Evolutionary conservation across 2,797 vertebrate genomes (phyloP), one percentile per base, ranked within the genome.

Genomic region (Rhynchonycteris naso): DNA sequence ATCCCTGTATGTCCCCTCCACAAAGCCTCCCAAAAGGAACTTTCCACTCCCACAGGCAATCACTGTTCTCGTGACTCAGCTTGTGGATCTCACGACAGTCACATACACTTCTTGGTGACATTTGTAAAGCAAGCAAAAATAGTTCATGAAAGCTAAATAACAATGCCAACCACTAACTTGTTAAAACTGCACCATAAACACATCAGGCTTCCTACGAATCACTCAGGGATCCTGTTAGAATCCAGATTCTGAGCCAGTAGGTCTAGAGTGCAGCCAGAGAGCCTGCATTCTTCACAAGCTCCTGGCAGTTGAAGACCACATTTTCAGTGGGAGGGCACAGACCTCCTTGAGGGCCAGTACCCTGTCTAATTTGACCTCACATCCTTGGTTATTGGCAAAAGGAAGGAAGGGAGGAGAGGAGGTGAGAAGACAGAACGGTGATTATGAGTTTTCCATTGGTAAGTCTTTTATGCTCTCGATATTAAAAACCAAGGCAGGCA

Each of bases 301-400:
- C n/a, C 19, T 0, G 35, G 35, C 13, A 7, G 19, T 22, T 0
- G 5, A 16, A 2, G 35, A 12, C 26, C 30, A 43, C 22, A 1
- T 1, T 80, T 65, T 58, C 59, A 10, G 10, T 18, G 50, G 28
- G n/a, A 35, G 65, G n/a, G 4, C 12, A 2, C 4, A 13, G 33
- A 43, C 4, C 68, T 59, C 68, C 58, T 18, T 5, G 24, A 43
- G 47, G 28, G 47, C 12, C 28, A 4, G 16, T 11, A 4, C 5
- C n/a, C 1, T 8, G 12, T 38, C 87, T 12, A 15, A 74, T 22
- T 22, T 58, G 47, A 56, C 30, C 22, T 35, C 30, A 8, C 33
- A 6, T 33, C 18, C 52, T 82, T 22, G 0, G 7, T 33, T 18
- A 14, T 43, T 21, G 43, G 35, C 24, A 52, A 35, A 11, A 0